A percentile compares a stretch with the other conserved stretches of the same genome.
These are phyloP conservation scores for Tetragonula clypearis DNA, from an alignment of 1,140 invertebrate species.

Conservation along the genomic window DNA sequence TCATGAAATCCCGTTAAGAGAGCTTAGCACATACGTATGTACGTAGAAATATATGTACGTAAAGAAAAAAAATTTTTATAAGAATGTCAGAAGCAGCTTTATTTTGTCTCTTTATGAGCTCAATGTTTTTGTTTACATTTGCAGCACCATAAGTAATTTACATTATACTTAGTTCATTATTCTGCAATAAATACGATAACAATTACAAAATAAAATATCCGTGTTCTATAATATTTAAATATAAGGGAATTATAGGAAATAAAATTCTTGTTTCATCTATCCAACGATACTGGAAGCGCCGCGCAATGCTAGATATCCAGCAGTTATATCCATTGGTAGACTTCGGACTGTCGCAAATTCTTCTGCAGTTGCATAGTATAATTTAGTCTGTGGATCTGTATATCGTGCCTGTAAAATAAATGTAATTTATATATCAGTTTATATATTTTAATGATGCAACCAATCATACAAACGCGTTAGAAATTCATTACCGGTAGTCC, in stretches of 20 bases:
- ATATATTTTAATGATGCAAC: constrained; percentile 30
- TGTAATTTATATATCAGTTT: constrained; percentile 42
- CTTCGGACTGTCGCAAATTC: constrained; percentile 92
- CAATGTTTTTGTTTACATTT: constrained; percentile 32
- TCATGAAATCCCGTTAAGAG: constrained; percentile 34
- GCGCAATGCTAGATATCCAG: constrained; percentile 92
- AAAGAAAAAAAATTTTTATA: background rate
- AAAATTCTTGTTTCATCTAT: constrained; percentile 74
- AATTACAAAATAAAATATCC: background rate
- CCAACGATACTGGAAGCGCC: constrained; percentile 93
- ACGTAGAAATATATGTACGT: background rate
- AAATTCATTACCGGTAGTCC: constrained; percentile 86
- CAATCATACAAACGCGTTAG: constrained; percentile 35
- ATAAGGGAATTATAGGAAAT: background rate
- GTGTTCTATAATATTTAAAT: background rate
- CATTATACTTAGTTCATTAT: constrained; percentile 5
- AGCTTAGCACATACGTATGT: constrained; percentile 9
- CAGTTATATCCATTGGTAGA: constrained; percentile 94
- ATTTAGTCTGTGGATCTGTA: constrained; percentile 94
- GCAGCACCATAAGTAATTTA: background rate
- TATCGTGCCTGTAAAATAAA: constrained; percentile 88
- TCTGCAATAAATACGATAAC: background rate
- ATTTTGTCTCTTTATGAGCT: constrained; percentile 37
- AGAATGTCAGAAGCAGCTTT: background rate
- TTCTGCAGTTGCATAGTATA: constrained; percentile 91